Percentiles rank a stretch among this genome's conserved stretches.
phyloP scores from a whole-genome alignment of 2,888 invertebrate species.

The Habrosyne pyritoides region DNA sequence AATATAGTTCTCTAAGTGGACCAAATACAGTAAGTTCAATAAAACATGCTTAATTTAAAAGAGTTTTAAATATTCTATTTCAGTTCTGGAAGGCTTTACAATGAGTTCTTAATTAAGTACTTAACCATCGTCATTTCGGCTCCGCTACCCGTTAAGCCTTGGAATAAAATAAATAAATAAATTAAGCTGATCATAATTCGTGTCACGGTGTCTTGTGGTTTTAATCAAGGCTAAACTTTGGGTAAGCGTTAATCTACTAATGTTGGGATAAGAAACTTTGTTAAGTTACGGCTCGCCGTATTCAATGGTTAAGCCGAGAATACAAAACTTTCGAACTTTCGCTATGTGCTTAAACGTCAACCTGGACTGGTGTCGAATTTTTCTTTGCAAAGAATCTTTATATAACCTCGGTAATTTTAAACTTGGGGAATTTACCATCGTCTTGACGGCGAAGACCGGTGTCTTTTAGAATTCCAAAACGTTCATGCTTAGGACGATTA shows the following conservation, averaged over 20 bases:
- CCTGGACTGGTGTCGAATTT: constrained; percentile 22
- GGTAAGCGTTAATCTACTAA: constrained; percentile 59
- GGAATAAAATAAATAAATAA: constrained; percentile 22
- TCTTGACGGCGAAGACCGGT: neutral
- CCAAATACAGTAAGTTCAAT: neutral
- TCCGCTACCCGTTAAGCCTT: neutral
- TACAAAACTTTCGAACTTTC: constrained; percentile 4
- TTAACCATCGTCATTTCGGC: neutral
- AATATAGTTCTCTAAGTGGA: neutral
- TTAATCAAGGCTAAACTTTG: constrained; percentile 63
- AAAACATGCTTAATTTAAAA: neutral
- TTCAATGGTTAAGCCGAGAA: constrained; percentile 6
- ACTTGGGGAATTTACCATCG: neutral
- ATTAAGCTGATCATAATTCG: constrained; percentile 50
- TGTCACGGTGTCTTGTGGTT: constrained; percentile 55
- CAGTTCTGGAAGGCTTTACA: neutral
- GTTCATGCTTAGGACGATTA: neutral
- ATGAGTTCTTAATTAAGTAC: neutral
- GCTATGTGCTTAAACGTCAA: constrained; percentile 6
- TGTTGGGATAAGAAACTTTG: constrained; percentile 50
- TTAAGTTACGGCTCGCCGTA: constrained; percentile 11
- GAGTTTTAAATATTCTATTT: neutral
- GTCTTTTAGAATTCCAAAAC: neutral
- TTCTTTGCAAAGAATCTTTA: constrained; percentile 11
- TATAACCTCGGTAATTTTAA: neutral